Evolutionary conservation across 2,797 vertebrate species (phyloP).

Genomic region (Cryptoblepharus egeriae): DNA sequence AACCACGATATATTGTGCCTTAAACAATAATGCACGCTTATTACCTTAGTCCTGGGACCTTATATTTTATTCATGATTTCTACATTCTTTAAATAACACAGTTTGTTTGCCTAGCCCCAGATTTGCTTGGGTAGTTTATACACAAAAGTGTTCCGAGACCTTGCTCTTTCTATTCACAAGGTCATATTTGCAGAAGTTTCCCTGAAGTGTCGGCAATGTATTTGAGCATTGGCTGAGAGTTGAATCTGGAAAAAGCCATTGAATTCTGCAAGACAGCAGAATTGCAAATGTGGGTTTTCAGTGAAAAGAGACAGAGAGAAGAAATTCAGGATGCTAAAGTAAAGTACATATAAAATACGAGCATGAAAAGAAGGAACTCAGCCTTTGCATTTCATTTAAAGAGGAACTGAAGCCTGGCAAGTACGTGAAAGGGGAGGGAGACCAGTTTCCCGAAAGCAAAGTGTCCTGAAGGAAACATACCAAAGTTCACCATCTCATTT

Average conservation of each 20-base stretch:
- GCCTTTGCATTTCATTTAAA: neutral
- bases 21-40: neutral
- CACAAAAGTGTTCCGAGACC: conserved; percentile 19
- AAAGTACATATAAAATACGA: conserved; percentile 1
- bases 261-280: conserved; percentile 49
- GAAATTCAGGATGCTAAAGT: neutral
- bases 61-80: conserved; percentile 29
- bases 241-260: conserved; percentile 24
- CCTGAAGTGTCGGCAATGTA: conserved; percentile 20
- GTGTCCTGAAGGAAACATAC: neutral
- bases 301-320: conserved; percentile 6
- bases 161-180: conserved; percentile 5
- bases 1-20: neutral
- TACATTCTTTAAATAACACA: conserved; percentile 22
- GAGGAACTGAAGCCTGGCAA: neutral
- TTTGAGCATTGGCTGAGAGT: conserved; percentile 26
- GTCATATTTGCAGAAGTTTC: conserved; percentile 31
- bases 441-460: neutral
- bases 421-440: neutral
- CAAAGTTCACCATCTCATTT: neutral
- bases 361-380: neutral
- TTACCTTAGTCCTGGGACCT: neutral
- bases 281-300: conserved; percentile 31
- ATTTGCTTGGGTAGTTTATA: neutral
- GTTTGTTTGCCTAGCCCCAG: neutral